Evolutionary conservation across 1,140 invertebrate genomes (phyloP), one percentile per base, ranked within the genome.

Genomic region (Neodiprion lecontei): DNA sequence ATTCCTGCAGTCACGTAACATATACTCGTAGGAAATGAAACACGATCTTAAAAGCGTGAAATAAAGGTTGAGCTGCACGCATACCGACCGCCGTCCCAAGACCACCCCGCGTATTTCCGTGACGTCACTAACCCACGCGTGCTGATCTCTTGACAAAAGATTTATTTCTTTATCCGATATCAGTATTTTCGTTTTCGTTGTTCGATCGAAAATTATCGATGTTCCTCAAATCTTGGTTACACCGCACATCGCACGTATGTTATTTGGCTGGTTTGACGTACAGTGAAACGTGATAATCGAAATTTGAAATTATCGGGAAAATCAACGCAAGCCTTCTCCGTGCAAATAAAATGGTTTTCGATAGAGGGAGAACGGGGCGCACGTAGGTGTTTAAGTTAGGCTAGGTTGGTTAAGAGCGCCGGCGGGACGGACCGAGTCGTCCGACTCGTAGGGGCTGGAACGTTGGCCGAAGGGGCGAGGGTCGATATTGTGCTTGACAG

Each of bases 401-500:
- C 28, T 40, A 40, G 28, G 28, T 40, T 40, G 28, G 28, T 40
- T 40, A 40, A 40, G 28, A 40, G 28, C 28, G 28, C 28, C 28
- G 53, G 21, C 68, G 68, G 68, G 47, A 69, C 68, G 68, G 68
- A 61, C 68, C 21, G 47, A 23, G 68, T 69, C 14, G 68, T 23
- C 68, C 21, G 23, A 12, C 11, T 82, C 81, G 74, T 75, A 81
- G 83, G 81, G 85, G 84, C 85, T 85, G 83, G 76, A 86, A 61
- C 53, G 11, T 61, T 61, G 53, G 53, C n/a, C 81, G 79, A 82
- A 83, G 84, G 82, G 79, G 80, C 81, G 80, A 87, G 85, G 87
- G 86, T 88, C 87, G 87, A 88, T 88, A 88, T 88, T 87, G 83
- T 85, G 75, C 87, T 88, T 88, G 87, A 88, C 87, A 87, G 85